Conservation (phyloP, 2,888 invertebrate genomes). For the Kuschelorhynchus macadamiae region DNA sequence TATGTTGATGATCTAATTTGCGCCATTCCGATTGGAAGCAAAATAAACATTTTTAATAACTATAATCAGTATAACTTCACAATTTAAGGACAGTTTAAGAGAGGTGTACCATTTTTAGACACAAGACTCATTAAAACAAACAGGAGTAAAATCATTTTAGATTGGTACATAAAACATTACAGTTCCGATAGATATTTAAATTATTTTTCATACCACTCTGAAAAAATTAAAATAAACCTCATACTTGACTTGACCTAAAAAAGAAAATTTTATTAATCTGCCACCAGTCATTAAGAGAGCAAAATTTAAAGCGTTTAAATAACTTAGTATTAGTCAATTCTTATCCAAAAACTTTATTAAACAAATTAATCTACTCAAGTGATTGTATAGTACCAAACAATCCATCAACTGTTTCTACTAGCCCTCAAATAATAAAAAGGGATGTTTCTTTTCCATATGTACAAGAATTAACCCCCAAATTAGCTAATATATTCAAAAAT, state of each 20-base stretch:
- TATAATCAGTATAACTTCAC: no score
- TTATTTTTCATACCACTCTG: constrained; percentile 36
- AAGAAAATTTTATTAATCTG: background rate
- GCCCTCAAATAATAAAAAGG: no score
- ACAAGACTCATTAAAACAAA: constrained; percentile 37
- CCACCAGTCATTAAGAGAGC: background rate
- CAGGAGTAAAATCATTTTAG: constrained; percentile 30
- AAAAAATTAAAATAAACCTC: constrained; percentile 21
- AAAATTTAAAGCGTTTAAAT: background rate
- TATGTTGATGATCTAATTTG: constrained; percentile 36
- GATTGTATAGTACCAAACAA: no score
- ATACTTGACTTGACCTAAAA: background rate
- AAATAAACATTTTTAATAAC: no score
- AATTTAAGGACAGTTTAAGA: constrained; percentile 3
- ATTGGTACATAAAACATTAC: constrained; percentile 46
- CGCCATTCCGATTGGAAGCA: constrained; percentile 7
- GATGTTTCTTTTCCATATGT: no score
- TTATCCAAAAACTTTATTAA: no score
- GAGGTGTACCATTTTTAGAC: constrained; percentile 42
- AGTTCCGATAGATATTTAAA: constrained; percentile 37
- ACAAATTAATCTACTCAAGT: no score
- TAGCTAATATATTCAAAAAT: no score
- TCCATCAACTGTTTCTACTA: no score
- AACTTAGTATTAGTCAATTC: no score
- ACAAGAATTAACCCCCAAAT: no score